Conservation (phyloP, 2,888 invertebrate species). For the Liopterus haemorrhoidalis region DNA sequence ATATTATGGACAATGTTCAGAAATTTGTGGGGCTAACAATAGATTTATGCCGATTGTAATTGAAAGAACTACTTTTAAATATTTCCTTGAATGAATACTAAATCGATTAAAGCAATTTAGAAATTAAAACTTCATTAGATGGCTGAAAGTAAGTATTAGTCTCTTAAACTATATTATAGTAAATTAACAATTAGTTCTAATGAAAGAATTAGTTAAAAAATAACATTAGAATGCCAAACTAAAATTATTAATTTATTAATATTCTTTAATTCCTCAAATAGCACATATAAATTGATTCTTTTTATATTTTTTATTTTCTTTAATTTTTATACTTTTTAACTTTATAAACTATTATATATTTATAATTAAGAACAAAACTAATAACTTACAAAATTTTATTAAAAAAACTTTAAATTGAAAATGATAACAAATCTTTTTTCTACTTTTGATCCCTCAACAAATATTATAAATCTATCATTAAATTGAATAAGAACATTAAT, state of each 20-base stretch:
- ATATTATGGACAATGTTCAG: constrained; percentile 71
- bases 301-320: constrained; percentile 43
- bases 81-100: constrained; percentile 54
- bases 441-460: constrained; percentile 59
- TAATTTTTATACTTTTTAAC: constrained; percentile 49
- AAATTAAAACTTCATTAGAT: constrained; percentile 53
- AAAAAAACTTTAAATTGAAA: constrained; percentile 46
- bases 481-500: constrained; percentile 57
- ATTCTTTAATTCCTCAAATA: constrained; percentile 67
- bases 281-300: constrained; percentile 53
- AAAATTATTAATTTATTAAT: constrained; percentile 54
- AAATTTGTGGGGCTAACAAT: constrained; percentile 76
- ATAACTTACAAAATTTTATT: constrained; percentile 36
- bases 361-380: constrained; percentile 38
- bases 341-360: constrained; percentile 51
- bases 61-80: constrained; percentile 53
- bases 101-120: no score
- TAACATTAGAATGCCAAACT: constrained; percentile 63
- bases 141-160: constrained; percentile 65
- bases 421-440: constrained; percentile 65
- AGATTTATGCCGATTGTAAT: constrained; percentile 72
- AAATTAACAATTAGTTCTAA: constrained; percentile 58
- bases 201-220: constrained; percentile 53
- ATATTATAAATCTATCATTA: constrained; percentile 48
- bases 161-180: constrained; percentile 65